Evolutionary conservation across 1,140 invertebrate species (phyloP), one percentile per base, ranked within the genome.

Genomic region (Drosophila sp.): DNA sequence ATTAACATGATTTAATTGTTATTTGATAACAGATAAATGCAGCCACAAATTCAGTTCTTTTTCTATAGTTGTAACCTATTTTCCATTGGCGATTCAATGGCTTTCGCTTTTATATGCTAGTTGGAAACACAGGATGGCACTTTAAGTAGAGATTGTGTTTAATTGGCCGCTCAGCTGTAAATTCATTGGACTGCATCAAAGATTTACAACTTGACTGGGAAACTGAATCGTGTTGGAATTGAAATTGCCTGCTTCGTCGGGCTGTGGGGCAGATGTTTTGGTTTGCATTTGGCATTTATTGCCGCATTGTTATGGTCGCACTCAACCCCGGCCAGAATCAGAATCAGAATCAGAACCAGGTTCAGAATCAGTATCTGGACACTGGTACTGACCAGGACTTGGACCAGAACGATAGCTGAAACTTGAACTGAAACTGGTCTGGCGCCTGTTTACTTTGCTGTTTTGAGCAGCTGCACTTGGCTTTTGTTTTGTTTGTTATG

Each of bases 261-360:
- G 29, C 4, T 4, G 9, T 9, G 29, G 32, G 29, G 27, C 72
- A 74, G 72, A 69, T 69, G 65, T 73, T 73, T 71, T 57, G 53
- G 69, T 63, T 70, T 74, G 72, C 72, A 74, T 74, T 74, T 70
- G 72, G 66, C 72, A 74, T 74, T 74, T 70, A 77, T 81, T 86
- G 76, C 78, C 62, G 74, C 73, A 54, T 78, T 77, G 74, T 78
- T 40, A 56, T 67, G 65, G 70, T 38, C 48, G 54, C 41, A 25
- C 7, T 0, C 27, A 48, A 27, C 21, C 14, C 40, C 61, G 45
- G 62, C 56, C 58, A 48, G 61, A 66, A n/a, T n/a, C n/a, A n/a
- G n/a, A n/a, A n/a, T n/a, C n/a, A n/a, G n/a, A n/a, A n/a, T n/a
- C n/a, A n/a, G n/a, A 48, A 27, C 21, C 14, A 21, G 36, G 43